phyloP scores from a whole-genome alignment of 2,888 invertebrate genomes.

The Reticulitermes lucifugus region DNA sequence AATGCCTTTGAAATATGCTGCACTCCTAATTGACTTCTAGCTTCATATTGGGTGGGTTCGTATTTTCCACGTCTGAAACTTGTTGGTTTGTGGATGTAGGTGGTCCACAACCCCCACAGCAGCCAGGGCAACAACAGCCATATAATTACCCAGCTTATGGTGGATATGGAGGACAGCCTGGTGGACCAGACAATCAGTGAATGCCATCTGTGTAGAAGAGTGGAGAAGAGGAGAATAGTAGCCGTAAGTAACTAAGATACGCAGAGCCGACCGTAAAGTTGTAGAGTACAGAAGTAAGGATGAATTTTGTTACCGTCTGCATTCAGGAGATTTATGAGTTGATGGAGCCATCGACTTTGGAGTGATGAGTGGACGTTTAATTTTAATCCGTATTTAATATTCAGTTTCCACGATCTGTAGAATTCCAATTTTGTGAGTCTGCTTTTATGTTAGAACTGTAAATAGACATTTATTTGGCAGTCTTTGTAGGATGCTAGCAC shows the following conservation, averaged over 20 bases:
- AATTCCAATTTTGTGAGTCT: too few relatives aligned
- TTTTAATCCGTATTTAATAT: too few relatives aligned
- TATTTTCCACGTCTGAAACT: too few relatives aligned
- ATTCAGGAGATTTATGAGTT: neutral
- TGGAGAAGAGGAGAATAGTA: conserved; percentile 4
- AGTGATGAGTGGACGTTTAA: too few relatives aligned
- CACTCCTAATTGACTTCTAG: too few relatives aligned
- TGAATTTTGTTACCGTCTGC: neutral
- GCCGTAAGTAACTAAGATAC: conserved; percentile 45
- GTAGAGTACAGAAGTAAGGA: neutral
- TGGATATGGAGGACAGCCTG: conserved; percentile 55
- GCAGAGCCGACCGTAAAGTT: neutral
- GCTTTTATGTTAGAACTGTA: too few relatives aligned
- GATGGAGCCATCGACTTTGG: neutral
- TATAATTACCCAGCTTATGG: conserved; percentile 55
- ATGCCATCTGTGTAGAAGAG: neutral
- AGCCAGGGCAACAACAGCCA: conserved; percentile 50
- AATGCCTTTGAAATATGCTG: too few relatives aligned
- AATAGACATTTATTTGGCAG: too few relatives aligned
- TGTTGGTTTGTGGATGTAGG: neutral
- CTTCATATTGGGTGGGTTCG: too few relatives aligned
- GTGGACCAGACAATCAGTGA: conserved; percentile 54
- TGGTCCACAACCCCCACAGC: conserved; percentile 47
- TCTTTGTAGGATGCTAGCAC: too few relatives aligned
- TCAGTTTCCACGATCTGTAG: too few relatives aligned